Percentiles rank a stretch among this genome's conserved stretches.
Conservation (phyloP, 2,113 vertebrate genomes). For the Datnioides undecimradiatus region DNA sequence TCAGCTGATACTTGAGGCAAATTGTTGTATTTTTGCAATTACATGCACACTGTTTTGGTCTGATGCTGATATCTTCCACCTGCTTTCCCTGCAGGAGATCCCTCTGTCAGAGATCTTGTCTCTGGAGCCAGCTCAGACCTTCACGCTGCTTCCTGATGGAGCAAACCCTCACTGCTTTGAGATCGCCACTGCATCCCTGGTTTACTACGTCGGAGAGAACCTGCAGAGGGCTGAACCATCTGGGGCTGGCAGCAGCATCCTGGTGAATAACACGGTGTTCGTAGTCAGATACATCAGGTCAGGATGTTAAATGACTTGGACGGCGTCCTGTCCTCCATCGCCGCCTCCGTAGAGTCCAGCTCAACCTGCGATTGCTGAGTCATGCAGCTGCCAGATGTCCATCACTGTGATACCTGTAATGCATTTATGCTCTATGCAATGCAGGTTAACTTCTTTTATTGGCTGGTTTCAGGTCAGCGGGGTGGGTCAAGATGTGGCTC, state of each 20-base stretch:
- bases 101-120: constrained; percentile 96
- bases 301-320: background rate
- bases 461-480: constrained; percentile 85
- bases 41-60: too few species aligned
- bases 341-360: background rate
- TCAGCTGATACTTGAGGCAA: too few species aligned
- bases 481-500: constrained; percentile 89
- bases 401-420: too few species aligned
- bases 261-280: constrained; percentile 49
- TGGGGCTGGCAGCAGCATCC: constrained; percentile 42
- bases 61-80: background rate
- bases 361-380: background rate
- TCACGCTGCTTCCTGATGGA: constrained; percentile 87
- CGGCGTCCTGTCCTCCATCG: background rate
- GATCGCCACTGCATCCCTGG: constrained; percentile 91
- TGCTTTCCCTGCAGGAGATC: constrained; percentile 88
- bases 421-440: too few species aligned
- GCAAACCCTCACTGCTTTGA: constrained; percentile 95
- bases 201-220: constrained; percentile 95
- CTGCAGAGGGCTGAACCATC: constrained; percentile 65
- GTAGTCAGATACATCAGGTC: background rate
- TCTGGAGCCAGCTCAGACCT: constrained; percentile 91
- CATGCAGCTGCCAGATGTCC: too few species aligned
- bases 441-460: background rate
- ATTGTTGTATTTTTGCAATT: background rate